Percentiles rank a stretch among this genome's conserved stretches.
These are phyloP conservation scores for Hydrolagus affinis DNA, from an alignment of 2,113 vertebrate genomes.

Conservation along the genomic window DNA sequence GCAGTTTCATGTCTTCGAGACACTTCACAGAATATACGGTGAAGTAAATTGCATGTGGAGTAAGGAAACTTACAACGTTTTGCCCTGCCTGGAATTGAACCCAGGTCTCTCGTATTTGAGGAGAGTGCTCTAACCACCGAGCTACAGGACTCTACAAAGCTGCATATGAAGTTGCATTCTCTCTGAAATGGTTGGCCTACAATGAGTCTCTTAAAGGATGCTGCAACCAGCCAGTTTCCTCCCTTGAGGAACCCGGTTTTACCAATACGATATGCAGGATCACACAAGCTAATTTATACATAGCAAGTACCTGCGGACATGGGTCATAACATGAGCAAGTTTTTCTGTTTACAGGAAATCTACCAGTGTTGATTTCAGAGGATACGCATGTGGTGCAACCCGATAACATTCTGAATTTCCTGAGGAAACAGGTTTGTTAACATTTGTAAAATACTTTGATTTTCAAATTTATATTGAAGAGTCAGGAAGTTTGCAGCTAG, in stretches of 20 bases:
- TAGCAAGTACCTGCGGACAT: neutral
- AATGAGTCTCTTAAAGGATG: neutral
- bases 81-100: too few species aligned
- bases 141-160: neutral
- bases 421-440: constrained; percentile 75
- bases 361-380: constrained; percentile 71
- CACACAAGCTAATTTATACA: neutral
- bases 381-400: constrained; percentile 69
- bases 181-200: neutral
- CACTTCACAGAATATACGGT: too few species aligned
- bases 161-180: neutral
- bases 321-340: constrained; percentile 21
- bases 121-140: too few species aligned
- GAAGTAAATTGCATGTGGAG: too few species aligned
- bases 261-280: neutral
- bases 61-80: too few species aligned
- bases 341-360: constrained; percentile 50
- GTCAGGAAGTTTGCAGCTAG: neutral
- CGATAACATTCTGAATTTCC: constrained; percentile 78
- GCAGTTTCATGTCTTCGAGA: too few species aligned
- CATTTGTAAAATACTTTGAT: neutral
- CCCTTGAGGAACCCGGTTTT: neutral
- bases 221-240: neutral
- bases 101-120: too few species aligned
- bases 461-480: neutral